These are phyloP conservation scores for Norana najaformis DNA, from an alignment of 2,888 invertebrate species.

Conservation along the genomic window DNA sequence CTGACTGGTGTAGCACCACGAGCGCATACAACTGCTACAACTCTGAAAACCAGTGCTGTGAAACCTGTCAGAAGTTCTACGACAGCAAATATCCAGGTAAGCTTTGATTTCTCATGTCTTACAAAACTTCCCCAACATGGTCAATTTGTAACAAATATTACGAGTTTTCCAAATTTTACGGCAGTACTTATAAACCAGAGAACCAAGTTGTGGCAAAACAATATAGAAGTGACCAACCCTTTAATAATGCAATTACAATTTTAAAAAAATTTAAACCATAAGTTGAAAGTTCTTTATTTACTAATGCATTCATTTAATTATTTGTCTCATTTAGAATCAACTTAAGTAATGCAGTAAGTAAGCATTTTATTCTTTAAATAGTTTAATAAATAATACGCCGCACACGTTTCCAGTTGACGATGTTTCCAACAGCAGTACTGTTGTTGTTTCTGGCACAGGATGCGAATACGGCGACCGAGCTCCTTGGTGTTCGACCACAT, in stretches of 20 bases:
- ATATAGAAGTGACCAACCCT: too few species aligned
- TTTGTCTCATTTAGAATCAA: too few species aligned
- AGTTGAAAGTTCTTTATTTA: background rate
- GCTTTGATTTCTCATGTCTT: background rate
- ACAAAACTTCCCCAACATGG: background rate
- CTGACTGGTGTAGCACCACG: background rate
- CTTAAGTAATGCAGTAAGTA: background rate
- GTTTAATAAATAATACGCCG: background rate
- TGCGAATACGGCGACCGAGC: background rate
- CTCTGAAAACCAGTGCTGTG: background rate
- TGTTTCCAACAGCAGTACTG: background rate
- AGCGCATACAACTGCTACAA: background rate
- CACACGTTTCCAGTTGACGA: background rate
- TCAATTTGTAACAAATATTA: too few species aligned
- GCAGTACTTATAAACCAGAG: too few species aligned
- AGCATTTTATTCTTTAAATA: background rate
- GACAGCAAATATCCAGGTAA: background rate
- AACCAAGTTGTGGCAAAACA: too few species aligned
- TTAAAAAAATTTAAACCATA: too few species aligned
- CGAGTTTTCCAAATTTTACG: background rate
- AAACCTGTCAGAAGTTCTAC: conserved; percentile 16
- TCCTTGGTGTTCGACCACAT: background rate
- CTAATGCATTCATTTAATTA: background rate
- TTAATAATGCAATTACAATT: too few species aligned
- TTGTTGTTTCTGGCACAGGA: background rate